Percentiles rank a stretch among this genome's conserved stretches.
Evolutionary conservation across 2,888 invertebrate species (phyloP).

Genomic region (Ryuthela nishihirai): DNA sequence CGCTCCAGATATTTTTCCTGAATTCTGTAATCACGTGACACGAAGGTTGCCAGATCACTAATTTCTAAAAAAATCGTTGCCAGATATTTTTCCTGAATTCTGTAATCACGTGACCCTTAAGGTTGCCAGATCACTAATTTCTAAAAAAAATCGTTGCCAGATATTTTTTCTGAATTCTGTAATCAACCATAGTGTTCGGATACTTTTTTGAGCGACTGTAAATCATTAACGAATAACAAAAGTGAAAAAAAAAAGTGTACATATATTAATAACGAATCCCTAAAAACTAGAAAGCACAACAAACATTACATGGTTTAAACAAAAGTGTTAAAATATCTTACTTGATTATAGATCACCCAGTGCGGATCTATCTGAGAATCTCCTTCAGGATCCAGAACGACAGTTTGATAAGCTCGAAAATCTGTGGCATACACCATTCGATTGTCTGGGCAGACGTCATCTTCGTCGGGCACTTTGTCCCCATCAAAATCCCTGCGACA

Average conservation of each 20-base stretch:
- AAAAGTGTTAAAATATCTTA: slow-evolving; percentile 52
- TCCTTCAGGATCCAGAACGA: slow-evolving; percentile 87
- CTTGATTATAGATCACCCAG: slow-evolving; percentile 88
- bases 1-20: too few species aligned
- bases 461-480: slow-evolving; percentile 69
- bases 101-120: too few species aligned
- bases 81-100: too few species aligned
- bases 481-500: slow-evolving; percentile 82
- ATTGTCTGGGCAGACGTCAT: slow-evolving; percentile 93
- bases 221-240: too few species aligned
- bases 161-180: too few species aligned
- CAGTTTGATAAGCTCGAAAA: slow-evolving; percentile 79
- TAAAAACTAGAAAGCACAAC: not conserved
- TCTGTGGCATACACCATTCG: slow-evolving; percentile 85
- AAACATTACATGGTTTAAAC: not conserved
- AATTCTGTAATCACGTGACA: too few species aligned
- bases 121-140: too few species aligned
- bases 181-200: too few species aligned
- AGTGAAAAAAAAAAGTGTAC: not conserved
- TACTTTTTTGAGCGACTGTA: too few species aligned
- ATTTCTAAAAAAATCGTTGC: too few species aligned
- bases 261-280: not conserved
- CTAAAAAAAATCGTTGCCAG: too few species aligned
- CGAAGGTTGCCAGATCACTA: too few species aligned
- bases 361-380: slow-evolving; percentile 91